These are phyloP conservation scores for Eupleurogrammus muticus DNA, from an alignment of 2,797 vertebrate genomes.

Conservation along the genomic window DNA sequence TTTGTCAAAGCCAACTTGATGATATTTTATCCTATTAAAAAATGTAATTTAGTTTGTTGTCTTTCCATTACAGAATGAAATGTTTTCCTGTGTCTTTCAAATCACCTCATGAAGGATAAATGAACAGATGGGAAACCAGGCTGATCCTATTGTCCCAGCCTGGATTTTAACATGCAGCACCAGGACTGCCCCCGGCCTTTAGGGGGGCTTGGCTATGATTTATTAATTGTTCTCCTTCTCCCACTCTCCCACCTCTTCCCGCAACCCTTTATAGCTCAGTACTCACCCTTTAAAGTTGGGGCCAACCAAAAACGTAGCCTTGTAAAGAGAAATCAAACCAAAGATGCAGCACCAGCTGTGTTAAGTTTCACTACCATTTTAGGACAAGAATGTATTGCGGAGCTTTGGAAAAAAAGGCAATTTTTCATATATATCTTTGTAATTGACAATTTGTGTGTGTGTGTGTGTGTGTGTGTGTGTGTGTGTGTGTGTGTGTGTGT, in stretches of 20 bases:
- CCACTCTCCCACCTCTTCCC: neutral
- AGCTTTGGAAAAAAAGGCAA: no score
- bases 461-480: no score
- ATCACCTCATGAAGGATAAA: neutral
- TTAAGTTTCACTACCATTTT: no score
- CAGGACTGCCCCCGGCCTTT: neutral
- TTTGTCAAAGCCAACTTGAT: neutral
- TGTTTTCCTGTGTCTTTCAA: neutral
- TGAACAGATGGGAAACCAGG: neutral
- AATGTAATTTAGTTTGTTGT: no score
- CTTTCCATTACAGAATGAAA: neutral
- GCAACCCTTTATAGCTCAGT: neutral
- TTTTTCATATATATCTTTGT: no score
- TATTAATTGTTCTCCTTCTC: constrained; percentile 6
- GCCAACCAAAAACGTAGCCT: neutral
- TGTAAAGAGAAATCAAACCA: no score
- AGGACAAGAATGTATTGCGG: no score
- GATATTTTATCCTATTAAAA: neutral
- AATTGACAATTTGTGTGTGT: no score
- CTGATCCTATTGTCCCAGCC: neutral
- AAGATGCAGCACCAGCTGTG: no score
- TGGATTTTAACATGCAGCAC: constrained; percentile 5
- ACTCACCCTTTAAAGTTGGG: neutral
- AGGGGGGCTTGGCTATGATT: constrained; percentile 9
- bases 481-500: no score